Conservation (phyloP, 2,113 vertebrate genomes). For the Salvator merianae region DNA sequence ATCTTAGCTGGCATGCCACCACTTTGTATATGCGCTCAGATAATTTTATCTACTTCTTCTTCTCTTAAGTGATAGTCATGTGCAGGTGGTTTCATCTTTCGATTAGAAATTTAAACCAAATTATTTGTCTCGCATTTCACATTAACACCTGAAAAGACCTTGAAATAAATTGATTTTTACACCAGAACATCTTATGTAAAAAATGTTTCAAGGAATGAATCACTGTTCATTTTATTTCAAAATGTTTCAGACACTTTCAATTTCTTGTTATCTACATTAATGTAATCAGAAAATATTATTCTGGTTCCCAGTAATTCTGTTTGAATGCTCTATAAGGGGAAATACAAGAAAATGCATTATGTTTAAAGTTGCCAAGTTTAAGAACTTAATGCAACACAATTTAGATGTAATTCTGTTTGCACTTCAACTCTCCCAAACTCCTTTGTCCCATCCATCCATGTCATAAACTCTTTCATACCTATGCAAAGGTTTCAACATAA, state of each 20-base stretch:
- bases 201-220: background rate
- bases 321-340: background rate
- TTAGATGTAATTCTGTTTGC: too few relatives aligned
- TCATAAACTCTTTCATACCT: too few relatives aligned
- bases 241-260: background rate
- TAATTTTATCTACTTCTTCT: background rate
- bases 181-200: background rate
- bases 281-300: background rate
- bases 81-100: background rate
- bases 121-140: background rate
- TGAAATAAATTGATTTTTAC: background rate
- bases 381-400: too few relatives aligned
- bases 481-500: too few relatives aligned
- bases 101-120: background rate
- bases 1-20: too few relatives aligned
- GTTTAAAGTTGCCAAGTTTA: too few relatives aligned
- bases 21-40: background rate
- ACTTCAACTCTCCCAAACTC: too few relatives aligned
- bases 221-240: background rate
- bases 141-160: background rate
- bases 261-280: background rate
- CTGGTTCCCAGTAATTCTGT: too few relatives aligned
- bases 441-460: too few relatives aligned
- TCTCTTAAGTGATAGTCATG: background rate
- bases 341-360: too few relatives aligned